Evolutionary conservation across 2,888 invertebrate genomes (phyloP), one percentile per base, ranked within the genome.

Genomic region (Meiosimyza decipiens): DNA sequence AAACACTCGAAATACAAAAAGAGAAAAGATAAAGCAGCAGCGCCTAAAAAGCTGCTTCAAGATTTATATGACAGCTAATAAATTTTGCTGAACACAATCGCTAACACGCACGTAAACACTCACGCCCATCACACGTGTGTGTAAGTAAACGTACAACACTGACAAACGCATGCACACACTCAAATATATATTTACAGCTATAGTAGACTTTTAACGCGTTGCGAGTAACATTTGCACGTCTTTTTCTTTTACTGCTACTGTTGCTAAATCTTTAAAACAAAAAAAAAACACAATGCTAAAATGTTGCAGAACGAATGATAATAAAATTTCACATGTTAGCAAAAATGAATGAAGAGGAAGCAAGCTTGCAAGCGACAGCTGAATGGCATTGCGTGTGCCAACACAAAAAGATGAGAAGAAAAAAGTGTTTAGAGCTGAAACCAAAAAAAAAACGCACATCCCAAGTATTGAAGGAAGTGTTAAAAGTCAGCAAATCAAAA

Each of bases 31-130:
- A 60, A 60, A 60, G 40, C 5, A 12, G 68, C 47, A 70, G 71
- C 64, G 74, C 71, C 75, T 75, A 76, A 80, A 79, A 79, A 79
- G 80, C 80, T 78, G 82, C 75, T 80, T 72, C 71, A 84, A 84
- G 83, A 84, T 84, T 84, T 84, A 84, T 84, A 84, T 84, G 84
- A 84, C 84, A 84, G 84, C 84, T 82, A 82, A 84, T 84, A 84
- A 84, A 84, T 84, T 82, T 83, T 78, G 78, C 79, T 80, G 80
- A 82, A 79, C 80, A 80, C 80, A 81, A 75, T 63, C 74, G 50
- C 28, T 73, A 70, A 65, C 71, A 65, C 67, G 64, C 66, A 73
- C 50, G 49, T 40, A 28, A 62, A 52, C 47, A 22, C 11, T 52
- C 40, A n/a, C 62, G 52, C 9, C 7, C 15, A n/a, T n/a, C 9